Conservation (phyloP, 2,888 invertebrate genomes). For the Nemoura dubitans region DNA sequence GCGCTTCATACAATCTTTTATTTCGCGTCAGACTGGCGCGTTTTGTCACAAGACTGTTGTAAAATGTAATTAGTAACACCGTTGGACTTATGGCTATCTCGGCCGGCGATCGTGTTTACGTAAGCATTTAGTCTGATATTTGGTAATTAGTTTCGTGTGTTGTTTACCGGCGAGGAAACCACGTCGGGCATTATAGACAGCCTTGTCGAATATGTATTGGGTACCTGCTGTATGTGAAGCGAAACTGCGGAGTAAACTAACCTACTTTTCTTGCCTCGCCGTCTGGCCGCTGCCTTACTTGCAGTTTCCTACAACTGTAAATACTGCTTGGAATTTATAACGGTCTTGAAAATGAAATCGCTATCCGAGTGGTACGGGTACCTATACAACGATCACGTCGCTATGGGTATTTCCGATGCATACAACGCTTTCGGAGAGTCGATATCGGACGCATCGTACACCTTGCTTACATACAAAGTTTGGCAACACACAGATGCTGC, state of each 20-base stretch:
- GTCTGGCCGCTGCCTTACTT: constrained; percentile 3
- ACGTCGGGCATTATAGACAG: no score
- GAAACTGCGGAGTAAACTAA: constrained; percentile 8
- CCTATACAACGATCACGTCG: no score
- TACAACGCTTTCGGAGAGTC: neutral
- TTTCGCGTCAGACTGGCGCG: no score
- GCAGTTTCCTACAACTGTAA: constrained; percentile 27
- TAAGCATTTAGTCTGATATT: neutral
- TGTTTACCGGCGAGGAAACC: neutral
- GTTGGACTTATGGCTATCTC: neutral
- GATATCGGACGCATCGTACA: neutral
- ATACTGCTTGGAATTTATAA: constrained; percentile 1
- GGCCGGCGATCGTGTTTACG: neutral
- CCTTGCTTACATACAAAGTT: no score
- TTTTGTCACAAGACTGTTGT: no score
- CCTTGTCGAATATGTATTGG: neutral
- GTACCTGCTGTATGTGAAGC: neutral
- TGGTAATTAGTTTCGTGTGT: neutral
- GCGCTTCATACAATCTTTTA: neutral
- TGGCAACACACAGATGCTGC: no score
- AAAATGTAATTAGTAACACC: no score
- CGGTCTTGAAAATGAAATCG: constrained; percentile 9
- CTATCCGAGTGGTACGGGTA: neutral
- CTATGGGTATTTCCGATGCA: neutral
- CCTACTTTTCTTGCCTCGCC: neutral